Base-by-base conservation (phyloP, 2,888 invertebrate species). In the Luperina testacea region DNA sequence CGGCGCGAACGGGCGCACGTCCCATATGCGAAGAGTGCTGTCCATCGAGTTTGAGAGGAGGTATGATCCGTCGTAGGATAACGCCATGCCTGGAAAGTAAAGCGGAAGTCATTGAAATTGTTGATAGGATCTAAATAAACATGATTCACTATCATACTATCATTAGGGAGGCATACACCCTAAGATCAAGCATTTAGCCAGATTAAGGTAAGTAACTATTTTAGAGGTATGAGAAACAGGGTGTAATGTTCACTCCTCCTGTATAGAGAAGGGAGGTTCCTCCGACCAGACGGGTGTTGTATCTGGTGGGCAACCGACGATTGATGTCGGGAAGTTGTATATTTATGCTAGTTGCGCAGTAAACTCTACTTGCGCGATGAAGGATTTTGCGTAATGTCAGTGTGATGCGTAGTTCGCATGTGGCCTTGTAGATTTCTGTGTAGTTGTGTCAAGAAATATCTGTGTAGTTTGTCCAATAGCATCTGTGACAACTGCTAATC, bases 1-100 rank as follows among this genome's bases (percentile, higher is more conserved):
- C 0, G 99, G 99, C 2, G 99, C 99, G 96, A 99, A 99, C 0
- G 99, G 99, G 48, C 99, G 97, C 75, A 99, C 98, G 95, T 99
- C 99, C 99, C 99, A 99, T 90, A 99, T 98, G 78, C 99, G 97
- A 57, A 99, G 97, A 2, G 99, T 98, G 92, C 98, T 99, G 94
- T 99, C 99, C 99, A 99, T 99, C 0, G 99, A 97, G 97, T 99
- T 99, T 0, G 99, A 99, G 27, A 99, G 97, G 20, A 99, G 97
- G 93, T 99, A 99, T 0, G 98, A 98, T 0, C 99, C 99, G 95
- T 98, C 98, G 2, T 97, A 97, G 82, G 99, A 99, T 20, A 99
- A 96, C 0, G 98, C 97, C 87, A 99, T 93, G 8, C 98, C 97
- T 97, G 89, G 7, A 84, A 78, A 13, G 24, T 2, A 1, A 48